Percentiles rank a stretch among this genome's conserved stretches.
These are phyloP conservation scores for Psettodes erumei DNA, from an alignment of 2,113 vertebrate species.

Conservation along the genomic window DNA sequence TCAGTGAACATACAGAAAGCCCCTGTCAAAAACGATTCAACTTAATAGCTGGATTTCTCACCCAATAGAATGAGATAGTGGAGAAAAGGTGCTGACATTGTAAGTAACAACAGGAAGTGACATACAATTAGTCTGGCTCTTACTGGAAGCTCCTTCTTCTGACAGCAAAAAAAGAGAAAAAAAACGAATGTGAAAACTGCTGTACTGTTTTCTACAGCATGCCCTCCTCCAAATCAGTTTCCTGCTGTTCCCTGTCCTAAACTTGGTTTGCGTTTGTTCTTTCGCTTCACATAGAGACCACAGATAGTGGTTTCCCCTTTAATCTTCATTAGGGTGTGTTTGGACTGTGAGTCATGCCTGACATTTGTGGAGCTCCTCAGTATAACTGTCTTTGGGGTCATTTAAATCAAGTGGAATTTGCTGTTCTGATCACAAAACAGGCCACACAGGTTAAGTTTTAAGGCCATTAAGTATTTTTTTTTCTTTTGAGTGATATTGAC, in stretches of 20 bases:
- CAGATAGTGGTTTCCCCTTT: slow-evolving; percentile 63
- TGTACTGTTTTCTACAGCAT: slow-evolving; percentile 27
- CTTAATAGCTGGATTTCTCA: slow-evolving; percentile 66
- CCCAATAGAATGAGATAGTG: slow-evolving; percentile 49
- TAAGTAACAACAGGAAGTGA: slow-evolving; percentile 82
- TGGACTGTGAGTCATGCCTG: slow-evolving; percentile 51
- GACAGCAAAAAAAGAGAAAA: slow-evolving; percentile 63
- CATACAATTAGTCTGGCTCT: slow-evolving; percentile 75
- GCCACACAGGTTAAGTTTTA: background rate
- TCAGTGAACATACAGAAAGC: slow-evolving; percentile 64
- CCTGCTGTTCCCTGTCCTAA: slow-evolving; percentile 50
- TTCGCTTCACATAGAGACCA: slow-evolving; percentile 47
- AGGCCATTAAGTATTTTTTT: background rate
- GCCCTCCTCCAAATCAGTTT: slow-evolving; percentile 41
- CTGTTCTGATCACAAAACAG: background rate
- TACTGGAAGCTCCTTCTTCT: slow-evolving; percentile 81
- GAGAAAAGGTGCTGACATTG: slow-evolving; percentile 67
- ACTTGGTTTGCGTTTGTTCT: slow-evolving; percentile 51
- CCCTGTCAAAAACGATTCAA: slow-evolving; percentile 66
- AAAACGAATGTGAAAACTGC: slow-evolving; percentile 52
- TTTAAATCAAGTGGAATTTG: slow-evolving; percentile 12
- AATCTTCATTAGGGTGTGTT: slow-evolving; percentile 58
- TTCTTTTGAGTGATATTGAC: background rate
- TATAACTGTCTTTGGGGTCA: slow-evolving; percentile 43
- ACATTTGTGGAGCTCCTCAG: slow-evolving; percentile 36